Percentiles rank a stretch among this genome's conserved stretches.
Conservation (phyloP, 2,888 invertebrate species). For the Thymelicus acteon region DNA sequence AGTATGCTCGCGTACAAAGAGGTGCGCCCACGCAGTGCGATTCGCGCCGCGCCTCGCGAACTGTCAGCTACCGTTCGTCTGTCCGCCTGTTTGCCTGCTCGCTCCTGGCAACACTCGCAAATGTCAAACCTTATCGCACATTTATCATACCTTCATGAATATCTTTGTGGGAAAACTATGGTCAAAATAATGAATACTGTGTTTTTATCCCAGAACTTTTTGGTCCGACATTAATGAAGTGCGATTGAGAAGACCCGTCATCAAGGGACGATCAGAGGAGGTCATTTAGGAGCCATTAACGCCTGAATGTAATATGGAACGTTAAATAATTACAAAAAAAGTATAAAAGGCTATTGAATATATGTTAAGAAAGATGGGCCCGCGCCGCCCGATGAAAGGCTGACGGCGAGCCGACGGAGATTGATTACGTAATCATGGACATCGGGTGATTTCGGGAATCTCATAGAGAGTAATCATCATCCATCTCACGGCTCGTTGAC, state of each 20-base stretch:
- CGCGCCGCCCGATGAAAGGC: slow-evolving; percentile 76
- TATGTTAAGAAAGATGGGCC: slow-evolving; percentile 70
- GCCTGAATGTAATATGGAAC: slow-evolving; percentile 75
- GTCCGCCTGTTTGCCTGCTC: slow-evolving; percentile 41
- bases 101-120: slow-evolving; percentile 25
- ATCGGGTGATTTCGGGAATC: slow-evolving; percentile 75
- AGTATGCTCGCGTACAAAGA: slow-evolving; percentile 68
- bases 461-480: slow-evolving; percentile 80
- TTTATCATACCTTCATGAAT: slow-evolving; percentile 21
- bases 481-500: slow-evolving; percentile 78
- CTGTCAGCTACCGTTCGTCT: slow-evolving; percentile 73
- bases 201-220: slow-evolving; percentile 6
- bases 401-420: slow-evolving; percentile 76
- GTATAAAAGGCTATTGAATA: slow-evolving; percentile 74
- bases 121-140: slow-evolving; percentile 29
- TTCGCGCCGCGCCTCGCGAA: slow-evolving; percentile 56
- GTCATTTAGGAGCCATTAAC: slow-evolving; percentile 74
- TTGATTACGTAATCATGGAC: slow-evolving; percentile 82
- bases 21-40: slow-evolving; percentile 61
- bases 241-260: slow-evolving; percentile 26
- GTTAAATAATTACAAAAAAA: slow-evolving; percentile 78
- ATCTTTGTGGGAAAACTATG: neutral
- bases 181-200: slow-evolving; percentile 22
- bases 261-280: slow-evolving; percentile 25
- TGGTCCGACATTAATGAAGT: slow-evolving; percentile 30